Evolutionary conservation across 2,888 invertebrate genomes (phyloP), one percentile per base, ranked within the genome.

Genomic region (Pherbina coryleti): DNA sequence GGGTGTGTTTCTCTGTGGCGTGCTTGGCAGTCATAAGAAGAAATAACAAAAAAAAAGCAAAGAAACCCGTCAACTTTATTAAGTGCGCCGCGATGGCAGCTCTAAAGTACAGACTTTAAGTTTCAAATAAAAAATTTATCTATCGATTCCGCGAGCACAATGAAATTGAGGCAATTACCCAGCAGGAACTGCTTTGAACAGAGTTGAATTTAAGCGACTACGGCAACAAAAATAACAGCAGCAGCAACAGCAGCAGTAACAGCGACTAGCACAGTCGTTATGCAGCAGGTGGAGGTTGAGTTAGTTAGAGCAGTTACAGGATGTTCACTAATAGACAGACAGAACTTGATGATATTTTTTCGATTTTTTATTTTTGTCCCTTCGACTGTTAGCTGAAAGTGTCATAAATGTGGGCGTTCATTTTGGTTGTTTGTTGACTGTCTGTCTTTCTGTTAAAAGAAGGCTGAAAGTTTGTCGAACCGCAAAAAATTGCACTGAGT

Each of bases 61-160:
- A 44, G 25, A 72, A 79, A 81, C 78, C 75, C 79, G 79, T 77
- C 79, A 79, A 76, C 81, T 81, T 82, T 81, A 81, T 82, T 77
- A 79, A 81, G 79, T 80, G 79, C 44, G 53, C 79, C 34, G 53
- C 22, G 62, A 37, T 44, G 22, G 64, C 73, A 74, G 74, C 73
- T 55, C 11, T 17, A 66, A 37, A 60, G 55, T 19, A 49, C 75
- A 72, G 72, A 75, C 71, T 78, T 78, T 51, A 78, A 78, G 28
- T 49, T 62, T 70, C 73, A 70, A 57, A 75, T 75, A 75, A 75
- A 70, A 53, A 70, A 64, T 49, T 22, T 62, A 75, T 49, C 75
- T 70, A 78, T 78, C 78, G 78, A 78, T 78, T 78, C 70, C 49
- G 78, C 66, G 71, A 5, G 57, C 67, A 57, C 22, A 37, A 53